Percentiles rank a stretch among this genome's conserved stretches.
These are phyloP conservation scores for Catotricha subobsoleta DNA, from an alignment of 2,888 invertebrate species.

Conservation along the genomic window DNA sequence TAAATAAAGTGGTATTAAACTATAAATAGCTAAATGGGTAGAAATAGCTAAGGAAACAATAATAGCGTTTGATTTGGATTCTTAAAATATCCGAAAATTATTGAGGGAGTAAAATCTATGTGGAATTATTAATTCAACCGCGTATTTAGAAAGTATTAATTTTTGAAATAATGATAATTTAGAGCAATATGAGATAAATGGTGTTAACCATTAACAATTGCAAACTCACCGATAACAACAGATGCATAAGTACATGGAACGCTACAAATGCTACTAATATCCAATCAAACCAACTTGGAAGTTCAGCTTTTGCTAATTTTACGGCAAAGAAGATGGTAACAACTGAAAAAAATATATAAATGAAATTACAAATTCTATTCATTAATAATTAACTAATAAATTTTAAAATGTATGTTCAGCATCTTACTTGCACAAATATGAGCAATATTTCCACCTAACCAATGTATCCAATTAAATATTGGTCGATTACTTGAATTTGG, in stretches of 20 bases:
- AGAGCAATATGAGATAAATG: too few species aligned
- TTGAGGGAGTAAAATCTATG: too few species aligned
- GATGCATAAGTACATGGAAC: slow-evolving; percentile 74
- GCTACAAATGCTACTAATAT: slow-evolving; percentile 75
- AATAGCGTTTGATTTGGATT: too few species aligned
- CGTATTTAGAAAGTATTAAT: too few species aligned
- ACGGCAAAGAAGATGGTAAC: slow-evolving; percentile 87
- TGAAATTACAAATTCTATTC: neutral
- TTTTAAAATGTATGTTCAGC: neutral
- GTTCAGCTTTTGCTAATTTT: slow-evolving; percentile 63
- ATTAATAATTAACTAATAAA: neutral
- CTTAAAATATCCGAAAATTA: too few species aligned
- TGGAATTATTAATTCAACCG: too few species aligned
- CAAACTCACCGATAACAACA: slow-evolving; percentile 56
- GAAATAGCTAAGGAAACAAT: too few species aligned
- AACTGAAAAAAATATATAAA: slow-evolving; percentile 41
- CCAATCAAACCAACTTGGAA: slow-evolving; percentile 76
- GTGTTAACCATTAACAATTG: too few species aligned
- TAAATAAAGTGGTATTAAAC: too few species aligned
- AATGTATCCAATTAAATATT: slow-evolving; percentile 83
- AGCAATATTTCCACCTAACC: slow-evolving; percentile 72
- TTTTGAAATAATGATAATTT: too few species aligned
- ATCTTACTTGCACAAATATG: slow-evolving; percentile 69
- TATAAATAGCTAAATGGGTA: too few species aligned
- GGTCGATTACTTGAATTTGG: slow-evolving; percentile 62